These are phyloP conservation scores for Melanitta fusca DNA, from an alignment of 2,797 vertebrate genomes.

Conservation along the genomic window DNA sequence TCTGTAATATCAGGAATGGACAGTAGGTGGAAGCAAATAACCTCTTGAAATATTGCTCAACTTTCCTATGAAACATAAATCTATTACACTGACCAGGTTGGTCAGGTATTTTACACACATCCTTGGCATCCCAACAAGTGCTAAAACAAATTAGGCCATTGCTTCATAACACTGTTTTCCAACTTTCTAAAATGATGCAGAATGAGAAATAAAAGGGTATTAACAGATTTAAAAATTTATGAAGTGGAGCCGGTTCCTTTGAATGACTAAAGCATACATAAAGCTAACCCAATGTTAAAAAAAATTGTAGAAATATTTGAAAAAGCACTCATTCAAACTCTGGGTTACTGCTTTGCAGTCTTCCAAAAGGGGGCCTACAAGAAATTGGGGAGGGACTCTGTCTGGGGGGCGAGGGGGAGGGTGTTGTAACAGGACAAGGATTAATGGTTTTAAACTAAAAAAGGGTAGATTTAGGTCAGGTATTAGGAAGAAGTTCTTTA, in stretches of 20 bases:
- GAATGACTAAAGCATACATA: background rate
- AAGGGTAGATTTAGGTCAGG: too few relatives aligned
- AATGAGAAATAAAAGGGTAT: background rate
- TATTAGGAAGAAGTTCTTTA: too few relatives aligned
- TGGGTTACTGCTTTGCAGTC: background rate
- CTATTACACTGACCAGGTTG: background rate
- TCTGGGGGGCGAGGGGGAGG: too few relatives aligned
- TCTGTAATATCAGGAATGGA: constrained; percentile 19
- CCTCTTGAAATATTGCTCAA: constrained; percentile 28
- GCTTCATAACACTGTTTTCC: background rate
- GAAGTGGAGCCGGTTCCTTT: background rate
- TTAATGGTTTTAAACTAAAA: too few relatives aligned
- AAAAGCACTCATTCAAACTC: background rate
- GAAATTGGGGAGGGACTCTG: too few relatives aligned
- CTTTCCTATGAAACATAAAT: background rate
- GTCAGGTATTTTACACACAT: background rate
- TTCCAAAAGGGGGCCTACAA: too few relatives aligned
- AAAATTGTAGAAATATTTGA: background rate
- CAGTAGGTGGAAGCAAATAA: constrained; percentile 80
- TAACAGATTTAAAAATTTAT: background rate
- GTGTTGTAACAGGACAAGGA: too few relatives aligned
- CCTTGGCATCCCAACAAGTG: background rate
- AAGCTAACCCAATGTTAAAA: background rate
- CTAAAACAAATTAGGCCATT: background rate
- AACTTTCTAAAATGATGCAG: background rate